phyloP scores from a whole-genome alignment of 2,113 vertebrate genomes.

The Pelobates fuscus region DNA sequence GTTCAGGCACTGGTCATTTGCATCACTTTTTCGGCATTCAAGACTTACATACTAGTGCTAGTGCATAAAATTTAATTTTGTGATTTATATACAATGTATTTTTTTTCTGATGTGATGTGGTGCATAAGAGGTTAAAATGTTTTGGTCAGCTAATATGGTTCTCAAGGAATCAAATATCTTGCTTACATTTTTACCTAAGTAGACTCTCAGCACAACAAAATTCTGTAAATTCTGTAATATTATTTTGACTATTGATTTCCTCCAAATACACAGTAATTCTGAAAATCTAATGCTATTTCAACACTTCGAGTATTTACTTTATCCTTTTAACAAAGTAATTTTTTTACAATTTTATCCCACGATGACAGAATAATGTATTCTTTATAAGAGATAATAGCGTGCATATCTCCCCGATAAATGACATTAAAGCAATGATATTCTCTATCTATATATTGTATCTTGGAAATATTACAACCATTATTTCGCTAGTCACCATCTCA shows the following conservation, averaged over 20 bases:
- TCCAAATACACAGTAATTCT: neutral
- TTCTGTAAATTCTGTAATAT: no score
- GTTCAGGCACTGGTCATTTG: no score
- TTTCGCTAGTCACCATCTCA: slow-evolving; percentile 30
- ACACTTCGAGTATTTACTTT: neutral
- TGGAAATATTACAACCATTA: slow-evolving; percentile 34
- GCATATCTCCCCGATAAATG: slow-evolving; percentile 39
- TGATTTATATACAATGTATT: no score
- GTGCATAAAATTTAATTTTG: no score
- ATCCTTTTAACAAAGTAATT: slow-evolving; percentile 26
- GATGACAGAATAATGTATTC: slow-evolving; percentile 34
- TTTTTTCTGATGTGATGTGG: no score
- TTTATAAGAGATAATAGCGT: slow-evolving; percentile 28
- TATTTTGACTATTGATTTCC: neutral
- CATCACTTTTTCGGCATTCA: no score
- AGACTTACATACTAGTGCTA: no score
- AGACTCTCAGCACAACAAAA: no score
- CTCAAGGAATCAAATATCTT: no score
- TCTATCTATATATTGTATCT: slow-evolving; percentile 28
- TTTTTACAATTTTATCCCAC: slow-evolving; percentile 31
- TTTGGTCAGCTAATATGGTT: no score
- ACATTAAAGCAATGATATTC: slow-evolving; percentile 30
- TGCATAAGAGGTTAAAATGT: no score
- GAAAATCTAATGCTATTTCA: neutral
- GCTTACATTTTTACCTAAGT: no score